A percentile compares a stretch with the other conserved stretches of the same genome.
phyloP scores from a whole-genome alignment of 2,113 vertebrate species.

The Calidris pygmaea region DNA sequence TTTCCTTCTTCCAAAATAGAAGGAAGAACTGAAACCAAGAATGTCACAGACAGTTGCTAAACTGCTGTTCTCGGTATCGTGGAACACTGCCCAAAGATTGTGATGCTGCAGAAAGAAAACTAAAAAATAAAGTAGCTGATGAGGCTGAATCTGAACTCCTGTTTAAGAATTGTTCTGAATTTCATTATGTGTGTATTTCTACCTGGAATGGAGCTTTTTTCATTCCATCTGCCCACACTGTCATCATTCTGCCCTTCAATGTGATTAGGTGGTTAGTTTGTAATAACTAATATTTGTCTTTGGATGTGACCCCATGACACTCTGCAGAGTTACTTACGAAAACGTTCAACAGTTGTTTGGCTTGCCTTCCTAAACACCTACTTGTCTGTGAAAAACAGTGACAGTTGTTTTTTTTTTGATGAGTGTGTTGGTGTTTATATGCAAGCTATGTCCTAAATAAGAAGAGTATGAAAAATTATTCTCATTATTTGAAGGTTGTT shows the following conservation, averaged over 20 bases:
- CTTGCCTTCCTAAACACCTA: neutral
- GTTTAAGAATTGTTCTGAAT: neutral
- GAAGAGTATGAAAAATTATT: neutral
- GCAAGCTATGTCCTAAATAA: neutral
- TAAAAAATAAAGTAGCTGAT: neutral
- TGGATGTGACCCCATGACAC: neutral
- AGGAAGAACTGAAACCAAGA: neutral
- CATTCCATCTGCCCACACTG: neutral
- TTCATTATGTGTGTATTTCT: neutral
- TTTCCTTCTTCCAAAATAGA: neutral
- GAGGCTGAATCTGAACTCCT: neutral
- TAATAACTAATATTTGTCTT: neutral
- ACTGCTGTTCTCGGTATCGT: neutral
- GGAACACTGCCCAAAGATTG: neutral
- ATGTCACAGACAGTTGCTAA: neutral
- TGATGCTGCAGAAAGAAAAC: neutral
- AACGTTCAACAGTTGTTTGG: neutral
- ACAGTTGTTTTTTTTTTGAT: neutral
- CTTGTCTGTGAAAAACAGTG: neutral
- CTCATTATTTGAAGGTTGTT: neutral
- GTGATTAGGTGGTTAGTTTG: neutral
- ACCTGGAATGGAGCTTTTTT: neutral
- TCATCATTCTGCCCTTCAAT: neutral
- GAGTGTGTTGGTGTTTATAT: neutral
- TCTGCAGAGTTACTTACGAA: neutral